Base-by-base conservation (phyloP, 2,797 vertebrate species). In the Takifugu rubripes region DNA sequence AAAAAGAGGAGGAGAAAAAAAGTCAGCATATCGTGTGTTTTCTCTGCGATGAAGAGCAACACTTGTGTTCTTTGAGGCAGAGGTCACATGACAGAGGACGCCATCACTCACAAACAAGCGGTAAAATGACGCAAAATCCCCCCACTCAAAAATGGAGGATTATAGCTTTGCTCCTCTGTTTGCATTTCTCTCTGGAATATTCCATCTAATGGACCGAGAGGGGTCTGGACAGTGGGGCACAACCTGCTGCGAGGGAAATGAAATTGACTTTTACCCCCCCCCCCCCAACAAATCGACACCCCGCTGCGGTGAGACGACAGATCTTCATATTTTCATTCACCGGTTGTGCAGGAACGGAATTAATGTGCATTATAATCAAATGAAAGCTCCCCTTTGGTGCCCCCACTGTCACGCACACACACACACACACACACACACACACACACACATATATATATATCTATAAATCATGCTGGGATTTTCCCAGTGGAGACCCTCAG, bases 171-270 rank as follows among this genome's bases (percentile, higher is more conserved):
- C 31, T 5, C 31, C 3, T 36, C 33, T 36, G 33, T 21, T 21
- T 1, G 10, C 12, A 3, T 12, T 11, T 43, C 21, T 40, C 3
- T 55, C 31, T 71, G 55, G 61, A 84, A 71, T 77, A 75, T 74
- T 83, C 67, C 70, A 77, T 76, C 66, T 79, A 59, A 53, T 54
- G 49, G 21, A 66, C 66, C 51, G 54, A 10, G 15, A 2, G 40
- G 58, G 61, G 40, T 54, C 56, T 79, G 79, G 78, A 85, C 78
- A 84, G 72, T 70, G 51, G 40, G 11, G 63, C 52, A 40, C 43
- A 36, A 71, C 75, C 74, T 69, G 81, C 83, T 83, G 84, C 49
- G 81, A 76, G 62, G 66, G 59, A 86, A 84, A 84, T 84, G 75
- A 78, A 82, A 87, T 75, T 61, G 60, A 70, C 69, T 83, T 85